Conservation (phyloP, 2,888 invertebrate species). For the Trissoscelio sp. region DNA sequence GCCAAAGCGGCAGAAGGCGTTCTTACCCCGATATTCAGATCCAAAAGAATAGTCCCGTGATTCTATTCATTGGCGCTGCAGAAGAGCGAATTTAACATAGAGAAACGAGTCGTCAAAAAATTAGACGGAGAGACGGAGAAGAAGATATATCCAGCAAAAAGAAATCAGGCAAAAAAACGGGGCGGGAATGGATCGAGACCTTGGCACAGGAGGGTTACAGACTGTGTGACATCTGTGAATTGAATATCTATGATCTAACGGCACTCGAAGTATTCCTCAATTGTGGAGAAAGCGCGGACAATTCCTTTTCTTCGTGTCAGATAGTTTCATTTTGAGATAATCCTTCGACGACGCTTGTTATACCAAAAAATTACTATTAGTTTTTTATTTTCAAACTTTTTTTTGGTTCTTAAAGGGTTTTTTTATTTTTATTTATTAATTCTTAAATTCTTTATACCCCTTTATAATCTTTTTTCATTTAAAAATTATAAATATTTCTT, state of each 20-base stretch:
- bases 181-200: constrained; percentile 63
- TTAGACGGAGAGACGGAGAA: constrained; percentile 44
- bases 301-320: constrained; percentile 43
- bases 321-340: no score
- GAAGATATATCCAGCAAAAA: background rate
- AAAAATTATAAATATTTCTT: no score
- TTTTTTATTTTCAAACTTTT: no score
- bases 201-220: constrained; percentile 71
- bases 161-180: constrained; percentile 49
- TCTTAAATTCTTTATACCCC: no score
- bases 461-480: no score
- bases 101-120: constrained; percentile 62
- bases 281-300: constrained; percentile 76
- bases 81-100: constrained; percentile 70
- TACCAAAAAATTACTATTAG: no score
- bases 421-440: no score
- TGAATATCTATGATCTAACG: constrained; percentile 80
- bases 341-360: no score
- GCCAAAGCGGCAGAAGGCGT: constrained; percentile 72
- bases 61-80: constrained; percentile 78
- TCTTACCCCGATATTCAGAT: constrained; percentile 73
- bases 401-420: no score
- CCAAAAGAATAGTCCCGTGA: constrained; percentile 81
- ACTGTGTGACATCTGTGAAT: constrained; percentile 78
- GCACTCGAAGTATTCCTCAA: constrained; percentile 77